Conservation (phyloP, 1,140 invertebrate species). For the Bombus sylvicola region DNA sequence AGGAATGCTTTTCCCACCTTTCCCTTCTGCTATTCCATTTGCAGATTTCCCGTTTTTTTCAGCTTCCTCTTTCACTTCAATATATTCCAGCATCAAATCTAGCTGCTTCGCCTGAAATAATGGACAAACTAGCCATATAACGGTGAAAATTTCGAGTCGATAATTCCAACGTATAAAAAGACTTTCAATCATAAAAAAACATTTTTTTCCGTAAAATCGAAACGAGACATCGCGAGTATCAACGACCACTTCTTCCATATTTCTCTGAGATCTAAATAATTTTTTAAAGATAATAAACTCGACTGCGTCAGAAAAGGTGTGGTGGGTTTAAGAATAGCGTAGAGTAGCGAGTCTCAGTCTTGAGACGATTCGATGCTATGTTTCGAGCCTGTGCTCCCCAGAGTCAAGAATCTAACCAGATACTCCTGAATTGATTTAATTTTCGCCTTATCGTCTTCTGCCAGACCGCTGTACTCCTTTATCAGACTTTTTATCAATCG, state of each 20-base stretch:
- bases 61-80: conserved; percentile 54
- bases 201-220: too few relatives aligned
- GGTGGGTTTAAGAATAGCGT: too few relatives aligned
- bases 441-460: conserved; percentile 64
- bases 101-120: conserved; percentile 56
- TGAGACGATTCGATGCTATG: too few relatives aligned
- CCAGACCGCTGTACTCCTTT: conserved; percentile 64
- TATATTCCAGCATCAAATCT: conserved; percentile 57
- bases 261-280: background rate
- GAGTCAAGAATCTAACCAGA: conserved; percentile 55
- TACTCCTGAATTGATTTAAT: conserved; percentile 70
- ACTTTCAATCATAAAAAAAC: too few relatives aligned
- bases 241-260: too few relatives aligned
- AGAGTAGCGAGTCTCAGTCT: too few relatives aligned
- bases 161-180: background rate
- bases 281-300: too few relatives aligned
- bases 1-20: background rate
- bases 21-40: background rate
- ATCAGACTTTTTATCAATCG: conserved; percentile 64
- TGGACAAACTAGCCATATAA: background rate
- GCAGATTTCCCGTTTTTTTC: conserved; percentile 23
- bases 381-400: too few relatives aligned
- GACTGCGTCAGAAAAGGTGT: too few relatives aligned
- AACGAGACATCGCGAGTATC: too few relatives aligned
- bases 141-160: background rate